Evolutionary conservation across 92 coral and sea anemone species (phyloP), one percentile per base, ranked within the genome.

Genomic region (Zoanthus solanderi): DNA sequence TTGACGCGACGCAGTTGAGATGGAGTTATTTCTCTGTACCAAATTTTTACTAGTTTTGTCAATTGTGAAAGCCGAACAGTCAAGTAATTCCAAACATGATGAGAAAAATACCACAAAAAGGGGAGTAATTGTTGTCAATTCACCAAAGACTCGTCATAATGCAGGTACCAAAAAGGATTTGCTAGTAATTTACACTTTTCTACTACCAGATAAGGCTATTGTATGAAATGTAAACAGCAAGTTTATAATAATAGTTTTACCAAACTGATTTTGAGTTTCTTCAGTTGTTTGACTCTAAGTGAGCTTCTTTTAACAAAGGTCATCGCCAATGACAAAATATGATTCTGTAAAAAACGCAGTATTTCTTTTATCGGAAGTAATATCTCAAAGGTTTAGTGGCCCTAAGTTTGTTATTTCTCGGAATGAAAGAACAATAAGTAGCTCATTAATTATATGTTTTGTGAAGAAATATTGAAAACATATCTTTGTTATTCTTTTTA

Each of bases 141-240:
- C 85, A 12, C 85, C 85, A 46, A 81, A 66, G 71, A 46, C 42
- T 47, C 75, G 14, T 45, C 85, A 44, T 58, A 75, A 81, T 71
- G 60, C 85, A 81, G 85, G 85, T 81, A 81, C 85, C 63, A 50
- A 48, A 30, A 17, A 23, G 14, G 30, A 2, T 50, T 50, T 50
- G 54, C 63, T 63, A 32, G 34, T 28, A 80, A 44, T 6, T 46
- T 31, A 44, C 7, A 11, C 42, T 34, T 66, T 74, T 68, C 47
- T 81, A 28, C 10, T 81, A 31, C 66, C 32, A 18, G 23, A 18
- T 81, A 48, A 12, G 29, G 18, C n/a, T 54, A 45, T 67, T 61
- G 72, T 61, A 6, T 42, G 34, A 45, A 23, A 29, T 23, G 42
- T 47, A 31, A 7, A 6, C 47, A 14, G 23, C 42, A 34, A 44